Percentiles rank a stretch among this genome's conserved stretches.
phyloP scores from a whole-genome alignment of 2,888 invertebrate species.

The Ectropis crepuscularia region DNA sequence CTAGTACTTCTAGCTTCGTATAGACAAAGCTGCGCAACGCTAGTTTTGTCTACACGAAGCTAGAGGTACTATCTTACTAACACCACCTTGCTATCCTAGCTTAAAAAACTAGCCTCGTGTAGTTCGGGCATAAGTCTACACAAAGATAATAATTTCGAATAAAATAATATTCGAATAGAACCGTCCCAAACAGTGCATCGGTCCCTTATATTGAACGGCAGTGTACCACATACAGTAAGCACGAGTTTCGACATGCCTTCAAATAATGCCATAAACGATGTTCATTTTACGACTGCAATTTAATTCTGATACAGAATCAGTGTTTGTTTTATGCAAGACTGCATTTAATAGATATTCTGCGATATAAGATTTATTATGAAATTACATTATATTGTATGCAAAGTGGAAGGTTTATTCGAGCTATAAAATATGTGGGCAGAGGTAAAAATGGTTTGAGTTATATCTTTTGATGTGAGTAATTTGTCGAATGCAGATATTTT shows the following conservation, averaged over 20 bases:
- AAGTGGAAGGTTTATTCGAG: slow-evolving; percentile 34
- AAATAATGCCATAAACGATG: slow-evolving; percentile 81
- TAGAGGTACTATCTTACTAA: no score
- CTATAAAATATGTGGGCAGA: slow-evolving; percentile 18
- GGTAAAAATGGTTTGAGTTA: slow-evolving; percentile 5
- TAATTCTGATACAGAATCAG: slow-evolving; percentile 72
- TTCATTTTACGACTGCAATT: slow-evolving; percentile 81
- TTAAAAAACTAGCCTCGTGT: no score
- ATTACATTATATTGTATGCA: slow-evolving; percentile 40
- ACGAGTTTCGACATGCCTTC: slow-evolving; percentile 79
- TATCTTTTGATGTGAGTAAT: neutral
- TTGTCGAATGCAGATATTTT: neutral
- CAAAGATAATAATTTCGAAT: no score
- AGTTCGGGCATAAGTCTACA: no score
- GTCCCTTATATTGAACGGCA: slow-evolving; percentile 56
- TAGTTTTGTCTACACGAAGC: no score
- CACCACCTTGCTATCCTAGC: no score
- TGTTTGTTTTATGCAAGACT: slow-evolving; percentile 80
- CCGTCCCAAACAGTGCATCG: neutral
- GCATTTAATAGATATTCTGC: slow-evolving; percentile 59
- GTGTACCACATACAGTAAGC: slow-evolving; percentile 67
- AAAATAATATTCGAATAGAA: neutral
- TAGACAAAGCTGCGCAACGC: no score
- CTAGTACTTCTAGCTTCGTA: no score
- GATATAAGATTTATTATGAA: slow-evolving; percentile 47